Percentiles rank a stretch among this genome's conserved stretches.
These are phyloP conservation scores for Pituophis catenifer DNA, from an alignment of 2,113 vertebrate genomes.

Conservation along the genomic window DNA sequence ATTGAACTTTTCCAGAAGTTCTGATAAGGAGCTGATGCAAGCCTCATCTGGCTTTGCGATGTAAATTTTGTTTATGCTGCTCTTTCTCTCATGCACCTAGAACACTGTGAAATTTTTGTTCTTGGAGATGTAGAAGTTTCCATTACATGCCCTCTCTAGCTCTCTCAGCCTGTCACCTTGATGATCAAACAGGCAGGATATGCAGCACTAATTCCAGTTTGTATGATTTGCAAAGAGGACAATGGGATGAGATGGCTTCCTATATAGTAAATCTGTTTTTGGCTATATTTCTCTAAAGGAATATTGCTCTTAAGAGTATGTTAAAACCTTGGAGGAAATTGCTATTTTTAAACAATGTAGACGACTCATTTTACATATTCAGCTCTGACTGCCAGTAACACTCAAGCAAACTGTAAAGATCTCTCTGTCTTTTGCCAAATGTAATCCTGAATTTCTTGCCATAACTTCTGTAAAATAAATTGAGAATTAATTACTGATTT, in stretches of 20 bases:
- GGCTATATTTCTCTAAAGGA: not conserved
- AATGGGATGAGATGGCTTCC: constrained; percentile 3
- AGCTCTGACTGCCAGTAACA: not conserved
- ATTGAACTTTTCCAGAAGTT: constrained; percentile 44
- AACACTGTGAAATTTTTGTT: constrained; percentile 16
- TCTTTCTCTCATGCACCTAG: constrained; percentile 29
- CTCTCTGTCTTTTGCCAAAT: constrained; percentile 54
- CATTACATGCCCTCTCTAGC: not conserved
- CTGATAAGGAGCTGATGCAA: constrained; percentile 31
- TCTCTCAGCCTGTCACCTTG: not conserved
- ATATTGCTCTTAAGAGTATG: not conserved
- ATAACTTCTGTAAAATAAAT: not conserved
- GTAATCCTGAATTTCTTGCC: not conserved
- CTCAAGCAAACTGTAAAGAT: not conserved
- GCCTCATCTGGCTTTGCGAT: not conserved
- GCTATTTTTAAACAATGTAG: not conserved
- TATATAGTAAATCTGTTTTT: not conserved
- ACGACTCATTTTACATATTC: not conserved
- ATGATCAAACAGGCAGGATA: not conserved
- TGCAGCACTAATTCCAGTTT: not conserved
- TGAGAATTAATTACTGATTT: not conserved
- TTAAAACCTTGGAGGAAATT: not conserved
- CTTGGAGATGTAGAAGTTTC: not conserved
- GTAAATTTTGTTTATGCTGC: not conserved
- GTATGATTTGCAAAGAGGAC: not conserved